Percentiles rank a stretch among this genome's conserved stretches.
These are phyloP conservation scores for Drosophila ironensis DNA, from an alignment of 1,140 invertebrate species.

Conservation along the genomic window DNA sequence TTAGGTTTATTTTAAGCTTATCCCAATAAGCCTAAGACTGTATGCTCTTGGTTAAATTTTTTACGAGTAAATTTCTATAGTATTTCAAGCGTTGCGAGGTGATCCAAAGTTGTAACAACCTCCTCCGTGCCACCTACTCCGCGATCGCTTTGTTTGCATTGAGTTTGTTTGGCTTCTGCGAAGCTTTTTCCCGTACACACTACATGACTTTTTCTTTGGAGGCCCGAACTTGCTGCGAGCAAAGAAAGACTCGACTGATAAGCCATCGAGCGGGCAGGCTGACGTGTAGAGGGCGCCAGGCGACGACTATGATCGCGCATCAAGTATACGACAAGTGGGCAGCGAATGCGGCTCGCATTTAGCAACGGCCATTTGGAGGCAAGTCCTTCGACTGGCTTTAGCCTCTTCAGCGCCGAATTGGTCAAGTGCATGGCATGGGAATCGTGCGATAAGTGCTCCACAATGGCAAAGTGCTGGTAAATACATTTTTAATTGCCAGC, in stretches of 20 bases:
- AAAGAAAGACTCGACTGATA: conserved; percentile 32
- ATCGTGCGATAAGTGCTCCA: conserved; percentile 34
- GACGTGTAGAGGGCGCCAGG: conserved; percentile 54
- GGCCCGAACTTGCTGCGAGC: conserved; percentile 38
- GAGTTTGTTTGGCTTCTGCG: conserved; percentile 46
- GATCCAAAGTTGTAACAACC: too few species aligned
- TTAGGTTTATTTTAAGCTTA: too few species aligned
- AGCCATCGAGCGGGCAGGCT: conserved; percentile 7
- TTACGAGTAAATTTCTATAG: background rate
- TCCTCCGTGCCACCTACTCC: conserved; percentile 6
- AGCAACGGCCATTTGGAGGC: conserved; percentile 21
- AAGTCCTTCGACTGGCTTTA: conserved; percentile 45
- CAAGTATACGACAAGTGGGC: conserved; percentile 39
- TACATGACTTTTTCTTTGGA: conserved; percentile 2
- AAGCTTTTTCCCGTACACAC: conserved; percentile 42
- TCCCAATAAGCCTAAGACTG: too few species aligned
- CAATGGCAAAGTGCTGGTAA: conserved; percentile 55
- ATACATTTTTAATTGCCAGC: conserved; percentile 69
- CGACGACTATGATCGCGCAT: conserved; percentile 15
- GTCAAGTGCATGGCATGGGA: conserved; percentile 13
- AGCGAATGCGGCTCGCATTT: background rate
- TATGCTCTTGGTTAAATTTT: too few species aligned
- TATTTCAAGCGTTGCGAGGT: too few species aligned
- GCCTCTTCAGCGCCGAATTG: conserved; percentile 20
- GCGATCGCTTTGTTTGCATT: conserved; percentile 24